Evolutionary conservation across 2,888 invertebrate species (phyloP).

Genomic region (Blera fallax): DNA sequence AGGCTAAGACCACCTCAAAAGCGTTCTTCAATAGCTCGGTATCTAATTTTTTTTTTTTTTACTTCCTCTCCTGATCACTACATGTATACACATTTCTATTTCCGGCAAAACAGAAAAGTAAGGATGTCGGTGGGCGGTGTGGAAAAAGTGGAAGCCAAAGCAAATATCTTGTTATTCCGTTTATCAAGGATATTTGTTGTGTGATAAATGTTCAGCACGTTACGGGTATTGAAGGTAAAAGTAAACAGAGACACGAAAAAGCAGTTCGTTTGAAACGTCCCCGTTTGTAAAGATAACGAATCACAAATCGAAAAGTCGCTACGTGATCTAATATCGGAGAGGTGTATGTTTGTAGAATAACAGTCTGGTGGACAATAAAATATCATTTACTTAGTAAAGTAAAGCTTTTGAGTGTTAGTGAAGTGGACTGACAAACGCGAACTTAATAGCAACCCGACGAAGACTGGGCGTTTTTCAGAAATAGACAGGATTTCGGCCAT

Average conservation of each 20-base stretch:
- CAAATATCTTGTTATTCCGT: slow-evolving; percentile 59
- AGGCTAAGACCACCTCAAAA: slow-evolving; percentile 31
- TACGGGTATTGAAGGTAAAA: slow-evolving; percentile 43
- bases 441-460: too few relatives aligned
- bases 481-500: too few relatives aligned
- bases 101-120: slow-evolving; percentile 43
- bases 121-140: slow-evolving; percentile 25
- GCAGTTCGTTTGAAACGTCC: slow-evolving; percentile 21
- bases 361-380: background rate
- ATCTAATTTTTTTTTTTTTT: background rate
- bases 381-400: background rate
- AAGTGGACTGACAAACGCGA: too few relatives aligned
- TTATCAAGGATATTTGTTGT: slow-evolving; percentile 53
- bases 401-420: too few relatives aligned
- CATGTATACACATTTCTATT: slow-evolving; percentile 46
- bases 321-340: slow-evolving; percentile 63
- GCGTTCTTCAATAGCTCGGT: background rate
- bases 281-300: slow-evolving; percentile 54
- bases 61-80: slow-evolving; percentile 4
- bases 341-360: background rate
- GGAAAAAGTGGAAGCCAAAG: slow-evolving; percentile 33
- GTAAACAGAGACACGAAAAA: slow-evolving; percentile 41
- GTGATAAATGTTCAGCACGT: slow-evolving; percentile 65
- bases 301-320: slow-evolving; percentile 62
- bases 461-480: too few relatives aligned